phyloP scores from a whole-genome alignment of 1,140 invertebrate species.

The Drosophila pectinifera region DNA sequence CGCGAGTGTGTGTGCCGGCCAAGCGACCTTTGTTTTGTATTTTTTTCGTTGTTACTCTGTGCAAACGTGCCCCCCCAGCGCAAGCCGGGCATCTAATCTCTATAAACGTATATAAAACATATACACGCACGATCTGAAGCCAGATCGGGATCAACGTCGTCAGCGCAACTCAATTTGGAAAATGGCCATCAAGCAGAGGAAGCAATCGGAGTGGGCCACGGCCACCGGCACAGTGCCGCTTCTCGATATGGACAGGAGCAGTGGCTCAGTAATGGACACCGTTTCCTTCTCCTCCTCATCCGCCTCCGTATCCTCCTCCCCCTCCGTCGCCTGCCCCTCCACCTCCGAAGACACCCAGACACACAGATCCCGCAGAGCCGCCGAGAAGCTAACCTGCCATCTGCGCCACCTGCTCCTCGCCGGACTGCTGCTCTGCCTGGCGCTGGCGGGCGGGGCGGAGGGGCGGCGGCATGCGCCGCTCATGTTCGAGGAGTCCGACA shows the following conservation, averaged over 20 bases:
- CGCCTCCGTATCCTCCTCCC: not conserved
- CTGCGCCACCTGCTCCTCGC: conserved; percentile 72
- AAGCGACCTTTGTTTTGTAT: conserved; percentile 42
- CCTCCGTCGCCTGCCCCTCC: not conserved
- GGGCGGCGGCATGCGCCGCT: conserved; percentile 78
- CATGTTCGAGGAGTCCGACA: conserved; percentile 78
- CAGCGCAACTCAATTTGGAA: too few species aligned
- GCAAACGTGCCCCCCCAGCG: conserved; percentile 31
- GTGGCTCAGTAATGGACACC: conserved; percentile 3
- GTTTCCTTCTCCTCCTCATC: not conserved
- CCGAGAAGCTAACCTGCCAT: conserved; percentile 16
- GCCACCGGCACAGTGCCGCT: conserved; percentile 65
- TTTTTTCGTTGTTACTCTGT: conserved; percentile 31
- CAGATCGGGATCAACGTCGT: conserved; percentile 8
- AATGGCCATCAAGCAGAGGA: conserved; percentile 60
- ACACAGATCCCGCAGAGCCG: conserved; percentile 12
- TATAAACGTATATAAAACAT: conserved; percentile 3
- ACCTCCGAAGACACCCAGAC: conserved; percentile 3
- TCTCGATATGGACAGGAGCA: conserved; percentile 32
- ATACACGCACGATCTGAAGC: conserved; percentile 10
- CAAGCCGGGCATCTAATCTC: conserved; percentile 8
- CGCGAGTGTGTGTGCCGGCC: conserved; percentile 34
- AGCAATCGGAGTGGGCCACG: conserved; percentile 54
- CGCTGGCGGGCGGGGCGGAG: conserved; percentile 50
- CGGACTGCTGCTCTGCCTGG: conserved; percentile 55